Conservation (phyloP, 2,888 invertebrate genomes). For the Malthinus flaveolus region DNA sequence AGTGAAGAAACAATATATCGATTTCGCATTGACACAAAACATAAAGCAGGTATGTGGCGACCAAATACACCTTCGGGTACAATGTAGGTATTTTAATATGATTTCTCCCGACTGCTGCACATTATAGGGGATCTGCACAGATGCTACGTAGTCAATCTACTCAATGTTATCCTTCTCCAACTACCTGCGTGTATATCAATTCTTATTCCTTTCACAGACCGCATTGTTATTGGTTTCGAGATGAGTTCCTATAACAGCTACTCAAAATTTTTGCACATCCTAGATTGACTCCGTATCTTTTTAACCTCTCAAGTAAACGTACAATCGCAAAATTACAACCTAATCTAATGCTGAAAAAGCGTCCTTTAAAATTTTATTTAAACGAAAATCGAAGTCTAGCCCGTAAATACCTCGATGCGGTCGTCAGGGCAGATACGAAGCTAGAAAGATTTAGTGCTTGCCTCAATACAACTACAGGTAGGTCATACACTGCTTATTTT, state of each 20-base stretch:
- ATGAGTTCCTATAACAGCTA: conserved; percentile 44
- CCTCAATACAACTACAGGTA: too few species aligned
- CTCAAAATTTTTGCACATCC: conserved; percentile 39
- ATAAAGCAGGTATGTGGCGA: conserved; percentile 50
- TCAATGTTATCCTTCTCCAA: conserved; percentile 27
- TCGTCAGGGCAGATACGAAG: too few species aligned
- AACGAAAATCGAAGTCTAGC: too few species aligned
- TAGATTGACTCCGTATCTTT: conserved; percentile 39
- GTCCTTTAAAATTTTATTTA: too few species aligned
- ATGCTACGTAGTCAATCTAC: conserved; percentile 51
- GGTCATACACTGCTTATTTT: too few species aligned
- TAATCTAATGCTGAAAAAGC: too few species aligned
- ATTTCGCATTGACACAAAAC: conserved; percentile 43
- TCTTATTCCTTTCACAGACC: conserved; percentile 32
- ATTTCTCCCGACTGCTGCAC: conserved; percentile 52
- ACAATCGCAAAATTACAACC: too few species aligned
- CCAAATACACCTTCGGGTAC: conserved; percentile 52
- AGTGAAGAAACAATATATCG: conserved; percentile 32
- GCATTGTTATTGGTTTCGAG: conserved; percentile 48
- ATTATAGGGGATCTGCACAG: conserved; percentile 55
- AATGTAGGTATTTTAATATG: conserved; percentile 53
- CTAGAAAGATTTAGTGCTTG: too few species aligned
- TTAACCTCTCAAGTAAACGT: not conserved
- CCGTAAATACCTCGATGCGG: too few species aligned
- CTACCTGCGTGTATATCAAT: conserved; percentile 30